Evolutionary conservation across 2,113 vertebrate genomes (phyloP), one percentile per base, ranked within the genome.

Genomic region (Sphaerodactylus townsendi): DNA sequence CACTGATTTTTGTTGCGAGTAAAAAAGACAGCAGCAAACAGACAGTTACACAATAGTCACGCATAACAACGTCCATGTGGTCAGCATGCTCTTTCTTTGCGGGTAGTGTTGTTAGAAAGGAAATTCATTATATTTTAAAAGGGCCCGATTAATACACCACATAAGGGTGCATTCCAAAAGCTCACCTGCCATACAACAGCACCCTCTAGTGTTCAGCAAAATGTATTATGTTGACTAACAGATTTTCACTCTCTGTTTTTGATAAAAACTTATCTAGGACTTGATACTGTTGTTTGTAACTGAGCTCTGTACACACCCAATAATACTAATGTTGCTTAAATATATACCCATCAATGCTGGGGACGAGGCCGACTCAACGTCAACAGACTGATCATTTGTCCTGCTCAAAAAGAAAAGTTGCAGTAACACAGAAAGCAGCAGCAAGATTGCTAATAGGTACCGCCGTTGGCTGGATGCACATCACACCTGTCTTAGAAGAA

Each of bases 121-220:
- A 64, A 85, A 59, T 41, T 33, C 7, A 35, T 71, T 39, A 84
- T 21, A 13, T 77, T 19, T 70, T 37, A 77, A 65, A 10, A 35
- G 2, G n/a, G 9, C 17, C 28, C 88, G 75, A 83, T 53, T 28
- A 75, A 86, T 30, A 41, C 33, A 83, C 59, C 87, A 19, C 44
- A 65, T 46, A 15, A 70, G 50, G 83, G 77, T n/a, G n/a, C 82
- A 8, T 62, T 9, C 33, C 69, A 79, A n/a, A 84, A 37, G 2
- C 56, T 69, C 23, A 88, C 81, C 59, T 90, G 85, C 89, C 91
- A 93, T 91, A 83, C 93, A 91, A 90, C 90, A 94, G 94, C 95
- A 86, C 96, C 96, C 96, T 86, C 96, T 96, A 93, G 91, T 91
- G 96, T 93, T 93, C 91, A 93, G 35, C 59, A 91, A 14, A 77